Conservation (phyloP, 37 sponge, comb jelly and placozoan genomes). For the Eunapius fragilis region DNA sequence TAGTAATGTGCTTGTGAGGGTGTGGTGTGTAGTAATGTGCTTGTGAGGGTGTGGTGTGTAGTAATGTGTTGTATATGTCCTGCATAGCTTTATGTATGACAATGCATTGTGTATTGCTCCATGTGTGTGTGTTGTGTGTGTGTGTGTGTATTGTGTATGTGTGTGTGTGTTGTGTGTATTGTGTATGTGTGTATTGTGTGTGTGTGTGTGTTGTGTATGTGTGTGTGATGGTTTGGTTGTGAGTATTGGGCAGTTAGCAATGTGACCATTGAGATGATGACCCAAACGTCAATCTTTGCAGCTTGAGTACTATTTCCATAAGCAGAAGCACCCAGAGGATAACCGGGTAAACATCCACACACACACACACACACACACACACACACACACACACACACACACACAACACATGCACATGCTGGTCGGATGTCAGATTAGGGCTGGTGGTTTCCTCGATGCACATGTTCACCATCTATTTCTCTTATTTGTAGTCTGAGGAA, state of each 20-base stretch:
- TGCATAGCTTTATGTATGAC: too few relatives aligned
- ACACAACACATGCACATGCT: neutral
- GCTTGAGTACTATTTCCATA: constrained; percentile 58
- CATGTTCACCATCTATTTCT: neutral
- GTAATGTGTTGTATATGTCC: neutral
- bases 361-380: constrained; percentile 6
- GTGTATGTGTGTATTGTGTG: too few relatives aligned
- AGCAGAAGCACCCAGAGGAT: constrained; percentile 69
- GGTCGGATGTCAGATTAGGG: neutral
- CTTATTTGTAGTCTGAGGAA: neutral
- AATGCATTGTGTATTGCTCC: too few relatives aligned
- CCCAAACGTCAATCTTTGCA: neutral
- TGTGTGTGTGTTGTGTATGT: too few relatives aligned
- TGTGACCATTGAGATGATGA: neutral
- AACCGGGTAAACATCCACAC: neutral
- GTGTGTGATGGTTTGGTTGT: too few relatives aligned
- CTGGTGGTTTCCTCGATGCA: neutral
- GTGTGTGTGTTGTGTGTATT: too few relatives aligned
- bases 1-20: too few relatives aligned
- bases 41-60: constrained; percentile 5
- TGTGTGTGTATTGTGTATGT: too few relatives aligned
- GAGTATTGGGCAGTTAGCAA: neutral
- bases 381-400: constrained; percentile 15
- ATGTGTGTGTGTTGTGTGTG: too few relatives aligned
- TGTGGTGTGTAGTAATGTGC: too few relatives aligned